Evolutionary conservation across 2,888 invertebrate genomes (phyloP).

Genomic region (Drosophila acutilabella): DNA sequence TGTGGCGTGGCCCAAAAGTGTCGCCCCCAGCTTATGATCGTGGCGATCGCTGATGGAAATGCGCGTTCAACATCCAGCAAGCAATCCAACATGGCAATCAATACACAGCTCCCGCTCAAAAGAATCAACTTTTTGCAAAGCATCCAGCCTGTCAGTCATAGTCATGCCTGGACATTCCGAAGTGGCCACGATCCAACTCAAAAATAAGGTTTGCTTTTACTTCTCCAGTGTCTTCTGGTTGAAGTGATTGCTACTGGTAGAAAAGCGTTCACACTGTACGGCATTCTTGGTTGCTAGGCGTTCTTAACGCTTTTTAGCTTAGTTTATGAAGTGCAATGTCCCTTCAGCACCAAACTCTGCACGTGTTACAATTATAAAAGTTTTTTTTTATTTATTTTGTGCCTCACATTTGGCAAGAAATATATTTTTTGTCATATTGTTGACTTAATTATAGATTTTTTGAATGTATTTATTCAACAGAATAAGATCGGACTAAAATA

Average conservation of each 20-base stretch:
- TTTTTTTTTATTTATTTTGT: slow-evolving; percentile 41
- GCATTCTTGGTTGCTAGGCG: slow-evolving; percentile 66
- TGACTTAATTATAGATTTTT: no score
- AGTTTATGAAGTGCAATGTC: slow-evolving; percentile 81
- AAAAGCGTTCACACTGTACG: slow-evolving; percentile 50
- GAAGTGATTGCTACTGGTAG: slow-evolving; percentile 18
- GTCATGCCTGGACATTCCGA: slow-evolving; percentile 80
- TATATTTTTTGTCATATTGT: no score
- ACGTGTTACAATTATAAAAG: slow-evolving; percentile 84
- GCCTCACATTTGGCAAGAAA: no score
- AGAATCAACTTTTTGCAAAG: slow-evolving; percentile 42
- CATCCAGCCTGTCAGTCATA: slow-evolving; percentile 83
- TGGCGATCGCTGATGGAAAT: slow-evolving; percentile 62
- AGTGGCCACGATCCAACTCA: slow-evolving; percentile 53
- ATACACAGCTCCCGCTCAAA: slow-evolving; percentile 25
- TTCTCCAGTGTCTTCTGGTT: slow-evolving; percentile 8
- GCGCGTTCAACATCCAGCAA: slow-evolving; percentile 30
- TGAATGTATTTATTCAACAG: no score
- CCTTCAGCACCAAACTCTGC: slow-evolving; percentile 47
- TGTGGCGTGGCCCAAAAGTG: slow-evolving; percentile 78
- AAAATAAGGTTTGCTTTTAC: slow-evolving; percentile 6
- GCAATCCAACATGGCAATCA: slow-evolving; percentile 44
- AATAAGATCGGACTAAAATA: no score
- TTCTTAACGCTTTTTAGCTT: slow-evolving; percentile 75
- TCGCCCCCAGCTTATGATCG: slow-evolving; percentile 73